Conservation (phyloP, 2,113 vertebrate genomes). For the Candoia aspera region DNA sequence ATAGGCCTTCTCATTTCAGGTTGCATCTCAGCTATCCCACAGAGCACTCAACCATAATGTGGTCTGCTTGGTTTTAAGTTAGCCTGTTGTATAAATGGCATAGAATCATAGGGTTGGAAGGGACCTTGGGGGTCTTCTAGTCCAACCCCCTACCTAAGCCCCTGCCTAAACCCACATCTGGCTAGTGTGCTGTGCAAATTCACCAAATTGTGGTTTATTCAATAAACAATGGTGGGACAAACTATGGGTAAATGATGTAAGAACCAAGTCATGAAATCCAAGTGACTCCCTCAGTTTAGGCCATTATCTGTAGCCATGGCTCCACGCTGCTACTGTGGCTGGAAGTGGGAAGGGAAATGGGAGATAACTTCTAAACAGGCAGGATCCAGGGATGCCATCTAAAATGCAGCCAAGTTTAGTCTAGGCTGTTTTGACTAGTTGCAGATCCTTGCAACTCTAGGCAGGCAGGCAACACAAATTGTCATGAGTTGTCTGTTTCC, state of each 20-base stretch:
- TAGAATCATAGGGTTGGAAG: too few species aligned
- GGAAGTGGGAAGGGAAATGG: not conserved
- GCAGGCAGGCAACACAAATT: not conserved
- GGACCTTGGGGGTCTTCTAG: too few species aligned
- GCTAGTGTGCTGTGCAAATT: not conserved
- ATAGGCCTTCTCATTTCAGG: not conserved
- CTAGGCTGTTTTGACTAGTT: not conserved
- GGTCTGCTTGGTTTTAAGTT: not conserved
- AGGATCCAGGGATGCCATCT: not conserved
- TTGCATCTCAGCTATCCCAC: not conserved
- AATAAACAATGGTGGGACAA: not conserved
- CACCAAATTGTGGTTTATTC: not conserved
- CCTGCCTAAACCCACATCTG: not conserved
- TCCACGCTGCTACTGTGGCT: not conserved
- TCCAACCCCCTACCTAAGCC: too few species aligned
- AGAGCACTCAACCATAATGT: not conserved
- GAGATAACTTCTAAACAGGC: not conserved
- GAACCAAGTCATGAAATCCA: not conserved
- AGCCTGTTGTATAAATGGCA: not conserved
- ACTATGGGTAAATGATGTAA: not conserved
- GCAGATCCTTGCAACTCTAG: not conserved
- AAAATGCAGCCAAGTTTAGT: not conserved
- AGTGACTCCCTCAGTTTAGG: not conserved
- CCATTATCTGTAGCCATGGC: not conserved
- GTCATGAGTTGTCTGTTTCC: not conserved